Evolutionary conservation across 1,140 invertebrate species (phyloP).

Genomic region (Cecropterus lyciades): DNA sequence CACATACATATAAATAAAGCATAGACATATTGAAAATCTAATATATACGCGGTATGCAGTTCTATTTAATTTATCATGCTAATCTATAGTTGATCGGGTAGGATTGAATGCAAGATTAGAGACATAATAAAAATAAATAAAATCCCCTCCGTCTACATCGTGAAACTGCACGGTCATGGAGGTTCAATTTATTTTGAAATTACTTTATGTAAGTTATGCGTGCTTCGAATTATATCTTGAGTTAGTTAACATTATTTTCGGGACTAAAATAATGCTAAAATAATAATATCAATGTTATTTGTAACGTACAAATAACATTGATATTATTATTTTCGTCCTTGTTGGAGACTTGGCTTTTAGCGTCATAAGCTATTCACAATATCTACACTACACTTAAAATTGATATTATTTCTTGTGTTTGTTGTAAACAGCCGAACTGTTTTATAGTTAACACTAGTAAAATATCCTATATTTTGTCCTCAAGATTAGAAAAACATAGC

Average conservation of each 20-base stretch:
- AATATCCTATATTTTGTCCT: too few species aligned
- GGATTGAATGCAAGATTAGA: conserved; percentile 35
- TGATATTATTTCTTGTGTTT: too few species aligned
- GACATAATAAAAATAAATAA: conserved; percentile 26
- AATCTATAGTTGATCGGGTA: conserved; percentile 11
- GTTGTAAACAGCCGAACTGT: too few species aligned
- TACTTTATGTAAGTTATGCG: neutral
- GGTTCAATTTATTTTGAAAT: neutral
- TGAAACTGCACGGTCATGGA: neutral
- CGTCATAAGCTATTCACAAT: too few species aligned
- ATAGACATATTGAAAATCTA: neutral
- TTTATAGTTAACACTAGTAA: too few species aligned
- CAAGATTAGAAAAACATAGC: too few species aligned
- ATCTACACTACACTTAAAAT: too few species aligned
- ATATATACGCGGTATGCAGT: neutral
- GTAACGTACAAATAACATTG: too few species aligned
- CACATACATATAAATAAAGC: neutral
- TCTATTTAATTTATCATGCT: conserved; percentile 3
- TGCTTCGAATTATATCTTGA: neutral
- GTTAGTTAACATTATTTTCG: neutral
- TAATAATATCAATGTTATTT: too few species aligned
- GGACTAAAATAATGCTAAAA: too few species aligned
- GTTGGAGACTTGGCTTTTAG: too few species aligned
- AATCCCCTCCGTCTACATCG: neutral
- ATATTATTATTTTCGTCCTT: too few species aligned